Evolutionary conservation across 2,888 invertebrate species (phyloP), one percentile per base, ranked within the genome.

Genomic region (Aleiodes testaceus): DNA sequence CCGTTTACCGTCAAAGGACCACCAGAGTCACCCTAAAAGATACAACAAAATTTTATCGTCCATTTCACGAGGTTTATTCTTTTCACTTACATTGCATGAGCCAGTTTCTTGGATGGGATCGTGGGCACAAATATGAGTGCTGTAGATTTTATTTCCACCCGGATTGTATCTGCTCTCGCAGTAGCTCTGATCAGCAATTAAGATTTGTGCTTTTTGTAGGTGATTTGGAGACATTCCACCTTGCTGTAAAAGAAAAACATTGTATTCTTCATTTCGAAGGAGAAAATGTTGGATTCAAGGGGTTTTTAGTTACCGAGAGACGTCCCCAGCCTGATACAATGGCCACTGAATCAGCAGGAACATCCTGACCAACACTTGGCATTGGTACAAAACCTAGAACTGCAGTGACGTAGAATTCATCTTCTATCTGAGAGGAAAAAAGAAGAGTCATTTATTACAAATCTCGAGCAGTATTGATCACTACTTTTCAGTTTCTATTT

Each of bases 191-290:
- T 87, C 90, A 5, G 91, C 89, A 79, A 90, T 89, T 0, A 90
- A 89, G 0, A 92, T 89, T 45, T 88, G 77, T 0, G 90, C 91
- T 66, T 87, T 89, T 77, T 92, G 91, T 30, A 90, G 77, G 78
- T 82, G 78, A 5, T 70, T 72, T 9, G 82, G 78, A 5, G 74
- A 74, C 0, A 71, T 47, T 16, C 84, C 87, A 4, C 79, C 81
- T 61, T 76, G 70, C 78, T 85, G 68, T 4, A 72, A 73, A 72
- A 73, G 7, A 18, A 49, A 22, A 22, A 18, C 14, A 22, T 36
- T 36, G 18, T 42, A 42, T 14, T 7, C 45, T 12, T 12, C 4
- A 1, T 7, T 59, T 30, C 18, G 3, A 22, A 11, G 6, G 1
- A 0, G 4, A 16, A 45, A 30, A 12, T 16, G 3, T 0, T 52